These are phyloP conservation scores for Prietella phreatophila DNA, from an alignment of 2,113 vertebrate genomes.

Conservation along the genomic window DNA sequence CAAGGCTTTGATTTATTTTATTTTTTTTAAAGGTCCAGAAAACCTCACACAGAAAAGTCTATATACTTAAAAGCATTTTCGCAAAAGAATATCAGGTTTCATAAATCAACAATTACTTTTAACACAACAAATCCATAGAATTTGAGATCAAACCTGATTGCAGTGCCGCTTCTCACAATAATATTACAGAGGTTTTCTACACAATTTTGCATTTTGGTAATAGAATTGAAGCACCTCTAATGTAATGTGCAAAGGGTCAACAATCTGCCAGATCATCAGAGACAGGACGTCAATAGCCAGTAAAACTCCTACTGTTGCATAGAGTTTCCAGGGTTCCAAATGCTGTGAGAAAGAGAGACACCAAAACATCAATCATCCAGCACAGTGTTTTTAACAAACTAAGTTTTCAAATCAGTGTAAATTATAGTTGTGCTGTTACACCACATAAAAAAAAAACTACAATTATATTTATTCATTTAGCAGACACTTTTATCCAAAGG, in stretches of 20 bases:
- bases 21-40: not conserved
- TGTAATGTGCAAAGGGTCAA: constrained; percentile 89
- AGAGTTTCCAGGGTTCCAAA: constrained; percentile 94
- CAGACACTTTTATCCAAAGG: too few relatives aligned
- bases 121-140: not conserved
- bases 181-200: not conserved
- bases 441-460: not conserved
- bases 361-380: not conserved
- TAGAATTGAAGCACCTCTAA: constrained; percentile 78
- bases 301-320: constrained; percentile 85
- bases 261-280: constrained; percentile 88
- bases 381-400: not conserved
- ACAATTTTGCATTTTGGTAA: not conserved
- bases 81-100: not conserved
- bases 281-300: constrained; percentile 86
- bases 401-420: not conserved
- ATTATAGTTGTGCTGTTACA: not conserved
- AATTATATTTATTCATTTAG: too few relatives aligned
- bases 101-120: not conserved
- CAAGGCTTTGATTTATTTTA: not conserved
- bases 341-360: constrained; percentile 70
- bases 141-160: not conserved
- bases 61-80: not conserved
- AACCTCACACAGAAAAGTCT: not conserved
- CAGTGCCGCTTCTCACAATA: not conserved